Evolutionary conservation across 92 coral and sea anemone genomes (phyloP).

Genomic region (Isaurus tuberculatus): DNA sequence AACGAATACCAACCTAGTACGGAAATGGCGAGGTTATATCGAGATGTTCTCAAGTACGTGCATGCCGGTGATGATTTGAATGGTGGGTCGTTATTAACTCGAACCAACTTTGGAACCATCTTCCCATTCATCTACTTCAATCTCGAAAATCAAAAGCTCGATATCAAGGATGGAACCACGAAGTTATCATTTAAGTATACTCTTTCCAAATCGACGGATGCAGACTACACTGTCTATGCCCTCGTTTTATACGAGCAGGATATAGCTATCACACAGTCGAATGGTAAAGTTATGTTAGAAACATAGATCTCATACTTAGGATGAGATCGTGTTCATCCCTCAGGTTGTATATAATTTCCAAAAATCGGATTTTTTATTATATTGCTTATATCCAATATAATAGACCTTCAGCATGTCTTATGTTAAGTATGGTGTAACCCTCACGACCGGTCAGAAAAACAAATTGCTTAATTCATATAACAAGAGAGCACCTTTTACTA

Average conservation of each 20-base stretch:
- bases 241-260: conserved; percentile 4
- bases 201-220: neutral
- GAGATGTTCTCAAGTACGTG: neutral
- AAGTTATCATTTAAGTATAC: neutral
- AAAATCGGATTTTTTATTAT: neutral
- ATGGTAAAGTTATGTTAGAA: neutral
- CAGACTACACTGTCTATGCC: conserved; percentile 17
- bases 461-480: neutral
- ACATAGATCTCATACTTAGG: neutral
- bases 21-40: conserved; percentile 4
- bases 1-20: neutral
- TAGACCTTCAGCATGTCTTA: neutral
- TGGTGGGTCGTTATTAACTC: neutral
- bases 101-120: neutral
- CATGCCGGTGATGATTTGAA: neutral
- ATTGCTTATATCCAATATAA: neutral
- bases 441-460: neutral
- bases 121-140: neutral
- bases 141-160: neutral
- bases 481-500: neutral
- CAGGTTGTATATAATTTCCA: no score
- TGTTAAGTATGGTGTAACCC: neutral
- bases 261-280: neutral
- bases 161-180: neutral
- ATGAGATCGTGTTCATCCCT: neutral